Percentiles rank a stretch among this genome's conserved stretches.
Conservation (phyloP, 2,113 vertebrate genomes). For the Xiphias gladius region DNA sequence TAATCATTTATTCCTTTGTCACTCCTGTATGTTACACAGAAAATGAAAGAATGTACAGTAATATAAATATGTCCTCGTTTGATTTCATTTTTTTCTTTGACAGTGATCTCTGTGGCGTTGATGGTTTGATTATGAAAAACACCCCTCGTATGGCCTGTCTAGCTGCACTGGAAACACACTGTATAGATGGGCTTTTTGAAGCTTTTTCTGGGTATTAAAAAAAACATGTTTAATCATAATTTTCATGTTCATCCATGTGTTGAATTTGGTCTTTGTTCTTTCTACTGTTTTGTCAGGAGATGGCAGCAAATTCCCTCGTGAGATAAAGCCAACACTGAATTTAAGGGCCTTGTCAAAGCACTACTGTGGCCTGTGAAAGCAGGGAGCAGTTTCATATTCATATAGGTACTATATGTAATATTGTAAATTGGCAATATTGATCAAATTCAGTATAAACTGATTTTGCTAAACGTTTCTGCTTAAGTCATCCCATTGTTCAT, state of each 20-base stretch:
- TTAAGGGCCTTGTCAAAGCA: not conserved
- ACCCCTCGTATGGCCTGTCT: conserved; percentile 17
- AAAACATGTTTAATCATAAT: not conserved
- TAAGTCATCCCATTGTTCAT: not conserved
- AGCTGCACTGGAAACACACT: conserved; percentile 51
- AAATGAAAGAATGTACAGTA: conserved; percentile 47
- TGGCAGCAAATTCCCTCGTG: conserved; percentile 62
- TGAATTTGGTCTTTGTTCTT: not conserved
- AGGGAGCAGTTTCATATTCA: not conserved
- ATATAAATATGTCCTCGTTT: not conserved
- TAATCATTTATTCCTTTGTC: conserved; percentile 27
- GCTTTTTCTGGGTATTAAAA: conserved; percentile 65
- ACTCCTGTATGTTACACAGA: conserved; percentile 5
- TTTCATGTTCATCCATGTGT: rapidly evolving
- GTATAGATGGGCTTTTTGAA: conserved; percentile 47
- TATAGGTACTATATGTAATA: not conserved
- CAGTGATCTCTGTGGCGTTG: not conserved
- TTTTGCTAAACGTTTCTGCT: not conserved
- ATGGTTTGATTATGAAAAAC: conserved; percentile 24
- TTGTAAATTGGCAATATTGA: not conserved
- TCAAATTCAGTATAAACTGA: rapidly evolving
- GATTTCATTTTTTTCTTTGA: not conserved
- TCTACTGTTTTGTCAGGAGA: conserved; percentile 58
- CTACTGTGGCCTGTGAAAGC: not conserved
- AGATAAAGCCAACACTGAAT: not conserved